These are phyloP conservation scores for Lepus europaeus DNA, from an alignment of 2,113 vertebrate species.

Conservation along the genomic window DNA sequence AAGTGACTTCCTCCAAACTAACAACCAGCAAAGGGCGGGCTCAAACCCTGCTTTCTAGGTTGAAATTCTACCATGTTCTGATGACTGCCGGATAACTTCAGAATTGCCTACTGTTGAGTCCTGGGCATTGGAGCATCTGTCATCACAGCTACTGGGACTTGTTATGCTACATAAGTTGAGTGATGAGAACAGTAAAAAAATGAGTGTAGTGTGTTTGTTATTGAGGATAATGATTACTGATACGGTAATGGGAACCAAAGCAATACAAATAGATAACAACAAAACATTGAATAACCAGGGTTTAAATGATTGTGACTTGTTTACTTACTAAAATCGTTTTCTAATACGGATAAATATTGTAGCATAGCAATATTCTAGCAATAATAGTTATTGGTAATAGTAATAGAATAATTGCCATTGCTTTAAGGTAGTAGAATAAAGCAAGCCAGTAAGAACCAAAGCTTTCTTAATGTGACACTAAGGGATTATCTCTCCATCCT, in stretches of 20 bases:
- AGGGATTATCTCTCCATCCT: no score
- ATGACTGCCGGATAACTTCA: not conserved
- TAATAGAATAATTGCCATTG: not conserved
- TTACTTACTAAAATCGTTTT: conserved; percentile 54
- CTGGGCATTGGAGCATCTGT: not conserved
- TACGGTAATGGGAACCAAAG: conserved; percentile 39
- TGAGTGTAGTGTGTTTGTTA: conserved; percentile 20
- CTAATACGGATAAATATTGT: conserved; percentile 6
- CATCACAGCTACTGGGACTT: conserved; percentile 1
- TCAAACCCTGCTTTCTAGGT: conserved; percentile 10
- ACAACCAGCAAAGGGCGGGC: not conserved
- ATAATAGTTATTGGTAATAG: no score
- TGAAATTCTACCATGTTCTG: not conserved
- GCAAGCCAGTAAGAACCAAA: not conserved
- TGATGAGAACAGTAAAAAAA: conserved; percentile 53
- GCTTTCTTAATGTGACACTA: not conserved
- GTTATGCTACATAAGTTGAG: conserved; percentile 14
- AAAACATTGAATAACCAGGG: not conserved
- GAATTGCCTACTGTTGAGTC: conserved; percentile 11
- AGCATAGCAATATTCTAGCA: not conserved
- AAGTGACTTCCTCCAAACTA: not conserved
- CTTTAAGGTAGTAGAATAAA: conserved; percentile 51
- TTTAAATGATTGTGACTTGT: conserved; percentile 47
- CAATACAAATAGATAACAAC: conserved; percentile 50
- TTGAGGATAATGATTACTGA: conserved; percentile 23